Percentiles rank a stretch among this genome's conserved stretches.
phyloP scores from a whole-genome alignment of 1,140 invertebrate genomes.

The Sminthurides bifidus region DNA sequence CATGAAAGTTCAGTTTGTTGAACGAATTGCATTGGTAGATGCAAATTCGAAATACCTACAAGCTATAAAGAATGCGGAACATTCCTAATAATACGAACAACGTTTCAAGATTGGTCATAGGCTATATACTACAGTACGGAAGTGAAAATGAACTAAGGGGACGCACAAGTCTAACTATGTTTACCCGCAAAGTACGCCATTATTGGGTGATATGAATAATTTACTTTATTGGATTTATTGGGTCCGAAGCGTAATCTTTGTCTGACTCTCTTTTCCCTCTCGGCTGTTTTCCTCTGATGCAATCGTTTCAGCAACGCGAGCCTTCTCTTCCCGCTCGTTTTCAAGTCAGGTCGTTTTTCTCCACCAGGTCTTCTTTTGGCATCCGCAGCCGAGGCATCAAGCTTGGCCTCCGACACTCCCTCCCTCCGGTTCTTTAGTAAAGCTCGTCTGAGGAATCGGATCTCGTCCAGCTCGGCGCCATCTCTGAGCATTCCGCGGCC shows the following conservation, averaged over 20 bases:
- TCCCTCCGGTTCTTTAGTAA: not conserved
- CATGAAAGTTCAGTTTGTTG: not conserved
- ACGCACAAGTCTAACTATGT: not conserved
- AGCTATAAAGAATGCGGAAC: no score
- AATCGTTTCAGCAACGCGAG: not conserved
- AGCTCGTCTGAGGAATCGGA: not conserved
- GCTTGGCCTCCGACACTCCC: not conserved
- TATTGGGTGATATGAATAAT: conserved; percentile 74
- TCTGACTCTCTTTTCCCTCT: not conserved
- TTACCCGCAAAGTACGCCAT: conserved; percentile 57
- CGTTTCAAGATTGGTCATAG: no score
- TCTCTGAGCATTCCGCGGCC: not conserved
- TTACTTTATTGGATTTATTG: conserved; percentile 41
- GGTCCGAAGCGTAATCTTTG: conserved; percentile 13
- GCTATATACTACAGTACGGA: not conserved
- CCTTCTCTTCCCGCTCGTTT: not conserved
- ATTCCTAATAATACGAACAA: not conserved
- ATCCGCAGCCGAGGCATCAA: not conserved
- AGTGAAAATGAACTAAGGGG: not conserved
- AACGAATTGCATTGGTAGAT: no score
- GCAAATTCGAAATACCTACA: no score
- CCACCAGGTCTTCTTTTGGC: not conserved
- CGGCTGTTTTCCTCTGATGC: not conserved
- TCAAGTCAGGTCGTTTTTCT: not conserved
- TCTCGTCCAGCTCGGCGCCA: not conserved